phyloP scores from a whole-genome alignment of 2,888 invertebrate species.

The Euproctis similis region DNA sequence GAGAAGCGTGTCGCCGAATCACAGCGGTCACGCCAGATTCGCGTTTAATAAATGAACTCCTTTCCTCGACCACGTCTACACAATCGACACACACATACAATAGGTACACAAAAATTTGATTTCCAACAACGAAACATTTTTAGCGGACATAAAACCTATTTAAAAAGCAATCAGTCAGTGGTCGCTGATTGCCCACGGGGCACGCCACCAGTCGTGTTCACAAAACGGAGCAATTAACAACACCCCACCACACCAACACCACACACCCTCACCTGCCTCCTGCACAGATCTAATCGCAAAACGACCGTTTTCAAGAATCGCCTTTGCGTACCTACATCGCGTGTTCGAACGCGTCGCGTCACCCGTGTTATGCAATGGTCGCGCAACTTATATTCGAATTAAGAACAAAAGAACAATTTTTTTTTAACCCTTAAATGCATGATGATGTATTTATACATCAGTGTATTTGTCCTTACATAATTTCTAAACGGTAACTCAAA shows the following conservation, averaged over 20 bases:
- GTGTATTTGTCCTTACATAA: too few relatives aligned
- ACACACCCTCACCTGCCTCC: slow-evolving; percentile 37
- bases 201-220: slow-evolving; percentile 73
- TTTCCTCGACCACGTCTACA: slow-evolving; percentile 46
- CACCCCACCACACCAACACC: slow-evolving; percentile 34
- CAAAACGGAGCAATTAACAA: slow-evolving; percentile 76
- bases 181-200: slow-evolving; percentile 67
- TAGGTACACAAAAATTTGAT: slow-evolving; percentile 59
- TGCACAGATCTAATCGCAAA: slow-evolving; percentile 71
- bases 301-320: slow-evolving; percentile 76
- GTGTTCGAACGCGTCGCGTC: slow-evolving; percentile 39
- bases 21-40: slow-evolving; percentile 34
- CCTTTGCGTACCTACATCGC: slow-evolving; percentile 70
- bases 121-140: slow-evolving; percentile 68
- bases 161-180: slow-evolving; percentile 76
- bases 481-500: too few relatives aligned
- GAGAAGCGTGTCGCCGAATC: slow-evolving; percentile 22
- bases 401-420: slow-evolving; percentile 21
- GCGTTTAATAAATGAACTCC: slow-evolving; percentile 43
- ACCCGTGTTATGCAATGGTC: slow-evolving; percentile 28
- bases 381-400: slow-evolving; percentile 22
- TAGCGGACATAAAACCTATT: slow-evolving; percentile 74
- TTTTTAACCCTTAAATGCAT: too few relatives aligned
- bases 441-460: too few relatives aligned
- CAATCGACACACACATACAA: slow-evolving; percentile 46